Base-by-base conservation (phyloP, 2,888 invertebrate genomes). In the Acrobeloides nanus region DNA sequence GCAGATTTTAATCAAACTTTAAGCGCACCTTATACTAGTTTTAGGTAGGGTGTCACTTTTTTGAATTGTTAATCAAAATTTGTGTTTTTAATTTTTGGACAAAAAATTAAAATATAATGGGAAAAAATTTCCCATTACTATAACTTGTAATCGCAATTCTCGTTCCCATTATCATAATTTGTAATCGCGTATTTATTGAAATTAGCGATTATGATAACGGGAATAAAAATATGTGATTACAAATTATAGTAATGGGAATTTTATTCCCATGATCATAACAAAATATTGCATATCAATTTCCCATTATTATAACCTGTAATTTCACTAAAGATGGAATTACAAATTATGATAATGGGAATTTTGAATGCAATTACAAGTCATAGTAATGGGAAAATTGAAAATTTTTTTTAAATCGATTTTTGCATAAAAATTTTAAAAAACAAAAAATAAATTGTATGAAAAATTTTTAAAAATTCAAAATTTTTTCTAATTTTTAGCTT, bases 71-170 rank as follows among this genome's bases (percentile, higher is more conserved):
- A n/a, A n/a, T n/a, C n/a, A 33, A 20, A n/a, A 25, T 38, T 6
- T 38, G 7, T 38, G 15, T 24, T 12, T 5, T 41, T 17, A 18
- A 46, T 38, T 10, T 35, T 48, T 7, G 38, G n/a, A n/a, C n/a
- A n/a, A n/a, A n/a, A n/a, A n/a, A n/a, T 37, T 17, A 52, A 38
- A 33, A 48, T 44, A 20, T 33, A 51, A 40, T 68, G 78, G 1
- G 80, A 81, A 15, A 95, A 97, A 77, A 61, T 44, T 40, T 15
- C 40, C 17, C 41, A 26, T 26, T 38, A 3, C 40, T 40, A 4
- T 38, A 42, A 4, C 5, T 43, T 41, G n/a, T n/a, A n/a, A n/a
- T n/a, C n/a, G n/a, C n/a, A n/a, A n/a, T n/a, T n/a, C n/a, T n/a
- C n/a, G n/a, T n/a, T n/a, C n/a, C n/a, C n/a, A n/a, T n/a, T n/a